Evolutionary conservation across 2,888 invertebrate genomes (phyloP), one percentile per base, ranked within the genome.

Genomic region (Ernsta delagoae): DNA sequence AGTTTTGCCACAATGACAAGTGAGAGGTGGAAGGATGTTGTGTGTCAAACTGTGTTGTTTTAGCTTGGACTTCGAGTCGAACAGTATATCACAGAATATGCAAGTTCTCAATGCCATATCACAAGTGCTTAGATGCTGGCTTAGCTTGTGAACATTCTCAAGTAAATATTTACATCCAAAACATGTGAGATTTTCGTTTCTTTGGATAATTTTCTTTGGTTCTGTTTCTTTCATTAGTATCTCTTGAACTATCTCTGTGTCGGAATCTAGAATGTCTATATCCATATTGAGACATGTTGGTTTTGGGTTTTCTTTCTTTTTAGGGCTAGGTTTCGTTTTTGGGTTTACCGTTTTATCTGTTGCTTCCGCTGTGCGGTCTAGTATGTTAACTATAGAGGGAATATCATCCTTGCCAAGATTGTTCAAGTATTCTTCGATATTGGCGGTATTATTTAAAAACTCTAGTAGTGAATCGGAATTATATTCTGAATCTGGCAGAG

Each of bases 391-490:
- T 71, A 93, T 88, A 16, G 89, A 87, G 4, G 93, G 92, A 73
- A 93, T 91, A 71, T 93, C 93, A 78, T 92, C 92, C 70, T 90
- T 92, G 3, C 92, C 90, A 54, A 92, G 80, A 71, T 88, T 92
- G 71, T 89, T 89, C 59, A 92, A 76, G 72, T 92, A 92, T 73
- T 92, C 89, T 70, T 92, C 90, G 8, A 92, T 92, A 69, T 93
- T 92, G 1, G 87, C 90, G 45, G 91, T 92, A 70, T 89, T 93
- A 72, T 93, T 93, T 39, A 93, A 73, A 75, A 94, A 93, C 73
- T 94, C 93, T 59, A 93, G 67, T 5, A 93, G 83, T 6, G 93
- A 92, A 76, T 93, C 93, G 0, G 92, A 92, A 68, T 92, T 93
- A 73, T 92, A 93, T 80, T 93, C 92, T 0, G 90, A 92, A 75